phyloP scores from a whole-genome alignment of 2,797 vertebrate species.

The Chelmon rostratus region DNA sequence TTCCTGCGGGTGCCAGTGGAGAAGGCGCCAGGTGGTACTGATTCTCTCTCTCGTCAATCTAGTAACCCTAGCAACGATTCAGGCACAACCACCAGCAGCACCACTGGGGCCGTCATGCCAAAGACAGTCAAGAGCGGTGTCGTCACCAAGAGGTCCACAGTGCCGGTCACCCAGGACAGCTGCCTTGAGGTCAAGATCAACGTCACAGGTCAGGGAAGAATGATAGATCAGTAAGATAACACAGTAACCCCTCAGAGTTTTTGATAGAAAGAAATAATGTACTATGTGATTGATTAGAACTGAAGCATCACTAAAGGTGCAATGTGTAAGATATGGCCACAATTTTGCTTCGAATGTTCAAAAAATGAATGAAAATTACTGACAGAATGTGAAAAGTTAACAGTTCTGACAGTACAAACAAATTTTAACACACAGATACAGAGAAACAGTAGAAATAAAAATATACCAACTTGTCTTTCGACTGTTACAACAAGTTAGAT shows the following conservation, averaged over 20 bases:
- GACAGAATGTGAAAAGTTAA: too few species aligned
- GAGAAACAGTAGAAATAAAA: too few species aligned
- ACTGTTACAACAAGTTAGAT: too few species aligned
- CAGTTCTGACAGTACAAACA: too few species aligned
- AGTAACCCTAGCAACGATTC: conserved; percentile 75
- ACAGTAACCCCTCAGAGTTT: not conserved
- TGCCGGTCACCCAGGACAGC: conserved; percentile 88
- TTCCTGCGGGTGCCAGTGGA: conserved; percentile 90
- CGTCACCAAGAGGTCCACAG: conserved; percentile 95
- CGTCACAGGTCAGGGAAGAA: conserved; percentile 89
- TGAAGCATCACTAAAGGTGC: too few species aligned
- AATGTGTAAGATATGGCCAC: too few species aligned
- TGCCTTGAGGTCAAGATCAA: conserved; percentile 96
- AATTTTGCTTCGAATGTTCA: too few species aligned
- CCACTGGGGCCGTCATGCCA: conserved; percentile 83
- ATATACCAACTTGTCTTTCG: too few species aligned
- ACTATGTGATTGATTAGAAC: not conserved
- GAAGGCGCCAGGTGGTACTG: conserved; percentile 58
- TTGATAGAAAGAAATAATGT: not conserved
- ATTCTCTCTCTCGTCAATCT: conserved; percentile 64
- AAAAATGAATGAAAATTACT: too few species aligned
- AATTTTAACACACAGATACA: too few species aligned
- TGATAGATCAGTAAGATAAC: not conserved
- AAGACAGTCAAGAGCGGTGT: conserved; percentile 96
- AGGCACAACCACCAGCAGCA: not conserved